phyloP scores from a whole-genome alignment of 2,797 vertebrate species.

The Spinus olivaceus region DNA sequence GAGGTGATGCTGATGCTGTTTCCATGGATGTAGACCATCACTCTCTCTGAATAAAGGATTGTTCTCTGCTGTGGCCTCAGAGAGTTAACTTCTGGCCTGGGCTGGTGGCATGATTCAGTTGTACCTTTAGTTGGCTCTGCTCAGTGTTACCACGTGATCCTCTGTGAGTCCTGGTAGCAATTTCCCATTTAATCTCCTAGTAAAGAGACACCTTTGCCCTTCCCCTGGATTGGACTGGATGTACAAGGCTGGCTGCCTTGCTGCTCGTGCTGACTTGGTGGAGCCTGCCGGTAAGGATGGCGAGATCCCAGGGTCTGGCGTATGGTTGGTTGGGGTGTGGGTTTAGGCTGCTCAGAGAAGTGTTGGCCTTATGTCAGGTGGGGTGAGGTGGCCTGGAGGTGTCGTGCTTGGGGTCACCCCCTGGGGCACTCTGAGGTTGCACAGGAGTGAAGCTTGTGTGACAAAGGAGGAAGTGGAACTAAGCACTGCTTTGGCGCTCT shows the following conservation, averaged over 20 bases:
- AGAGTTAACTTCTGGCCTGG: neutral
- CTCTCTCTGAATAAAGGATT: neutral
- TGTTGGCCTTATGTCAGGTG: neutral
- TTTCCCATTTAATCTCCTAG: neutral
- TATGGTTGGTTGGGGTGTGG: rapidly evolving
- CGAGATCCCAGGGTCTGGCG: neutral
- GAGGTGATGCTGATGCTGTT: neutral
- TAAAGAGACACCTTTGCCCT: neutral
- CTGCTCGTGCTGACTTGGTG: neutral
- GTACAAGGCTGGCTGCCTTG: neutral
- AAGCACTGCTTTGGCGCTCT: neutral
- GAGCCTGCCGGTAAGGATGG: neutral
- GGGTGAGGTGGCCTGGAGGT: neutral
- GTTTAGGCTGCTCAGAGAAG: neutral
- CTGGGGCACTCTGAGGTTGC: rapidly evolving
- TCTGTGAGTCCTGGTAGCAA: neutral
- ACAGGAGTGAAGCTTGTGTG: neutral
- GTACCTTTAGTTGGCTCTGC: neutral
- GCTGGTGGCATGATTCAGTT: neutral
- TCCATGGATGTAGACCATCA: neutral
- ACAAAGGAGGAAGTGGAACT: neutral
- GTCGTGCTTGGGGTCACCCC: rapidly evolving
- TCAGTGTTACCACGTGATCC: neutral
- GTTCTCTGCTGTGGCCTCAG: neutral
- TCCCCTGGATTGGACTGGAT: neutral